phyloP scores from a whole-genome alignment of 2,797 vertebrate genomes.

The Chromobotia macracanthus region DNA sequence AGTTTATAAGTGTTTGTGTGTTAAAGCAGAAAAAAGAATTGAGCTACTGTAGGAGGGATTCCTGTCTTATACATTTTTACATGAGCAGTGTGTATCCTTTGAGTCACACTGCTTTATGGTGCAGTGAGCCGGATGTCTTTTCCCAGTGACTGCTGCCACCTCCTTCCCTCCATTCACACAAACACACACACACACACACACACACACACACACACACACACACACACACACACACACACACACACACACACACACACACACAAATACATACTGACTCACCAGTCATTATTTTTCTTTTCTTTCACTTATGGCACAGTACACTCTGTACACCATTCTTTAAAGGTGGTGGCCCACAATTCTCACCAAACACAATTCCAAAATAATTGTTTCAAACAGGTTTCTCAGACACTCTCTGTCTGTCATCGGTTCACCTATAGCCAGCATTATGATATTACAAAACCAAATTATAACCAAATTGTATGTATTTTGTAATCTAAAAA shows the following conservation, averaged over 20 bases:
- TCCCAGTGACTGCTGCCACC: conserved; percentile 18
- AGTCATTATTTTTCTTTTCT: too few species aligned
- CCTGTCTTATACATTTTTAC: not conserved
- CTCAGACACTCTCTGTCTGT: too few species aligned
- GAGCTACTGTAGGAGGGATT: not conserved
- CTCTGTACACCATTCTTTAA: too few species aligned
- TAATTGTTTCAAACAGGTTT: too few species aligned
- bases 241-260: too few species aligned
- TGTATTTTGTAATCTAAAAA: not conserved
- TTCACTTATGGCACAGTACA: too few species aligned
- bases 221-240: too few species aligned
- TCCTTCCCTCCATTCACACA: conserved; percentile 17
- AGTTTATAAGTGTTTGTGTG: not conserved
- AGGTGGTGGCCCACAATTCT: too few species aligned
- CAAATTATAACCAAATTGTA: not conserved
- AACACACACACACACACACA: not conserved
- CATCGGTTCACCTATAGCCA: too few species aligned
- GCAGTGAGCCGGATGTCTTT: conserved; percentile 29
- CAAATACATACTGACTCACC: too few species aligned
- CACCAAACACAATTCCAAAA: too few species aligned
- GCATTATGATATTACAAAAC: not conserved
- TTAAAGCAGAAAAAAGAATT: not conserved
- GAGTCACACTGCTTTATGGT: conserved; percentile 40
- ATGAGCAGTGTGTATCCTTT: conserved; percentile 15
- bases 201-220: not conserved